Conservation (phyloP, 1,140 invertebrate species). For the Manduca sexta region DNA sequence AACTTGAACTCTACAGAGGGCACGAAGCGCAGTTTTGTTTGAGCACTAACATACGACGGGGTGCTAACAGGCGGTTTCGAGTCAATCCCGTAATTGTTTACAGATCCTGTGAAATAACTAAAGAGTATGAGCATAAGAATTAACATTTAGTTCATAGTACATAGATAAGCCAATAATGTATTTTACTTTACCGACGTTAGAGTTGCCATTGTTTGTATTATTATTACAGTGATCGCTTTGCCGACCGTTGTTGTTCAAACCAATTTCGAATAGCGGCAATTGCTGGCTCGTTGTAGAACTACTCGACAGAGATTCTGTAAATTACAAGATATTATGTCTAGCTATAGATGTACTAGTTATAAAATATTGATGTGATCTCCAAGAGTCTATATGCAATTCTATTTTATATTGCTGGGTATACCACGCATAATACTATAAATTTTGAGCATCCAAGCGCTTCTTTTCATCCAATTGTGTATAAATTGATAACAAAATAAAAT, state of each 20-base stretch:
- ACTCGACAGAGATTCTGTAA: slow-evolving; percentile 76
- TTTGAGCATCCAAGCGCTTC: too few species aligned
- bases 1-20: slow-evolving; percentile 83
- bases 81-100: slow-evolving; percentile 32
- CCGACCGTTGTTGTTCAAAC: slow-evolving; percentile 25
- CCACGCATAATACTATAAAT: too few species aligned
- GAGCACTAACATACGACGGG: slow-evolving; percentile 44
- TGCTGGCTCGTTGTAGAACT: slow-evolving; percentile 74
- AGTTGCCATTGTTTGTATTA: slow-evolving; percentile 27
- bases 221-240: slow-evolving; percentile 38
- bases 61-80: slow-evolving; percentile 35
- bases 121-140: background rate
- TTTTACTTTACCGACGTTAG: slow-evolving; percentile 33
- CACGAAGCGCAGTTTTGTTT: slow-evolving; percentile 84
- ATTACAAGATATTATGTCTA: slow-evolving; percentile 3
- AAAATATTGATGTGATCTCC: too few species aligned
- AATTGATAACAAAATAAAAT: background rate
- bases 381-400: background rate
- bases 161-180: too few species aligned
- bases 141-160: background rate
- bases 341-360: too few species aligned
- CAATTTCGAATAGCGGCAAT: slow-evolving; percentile 36
- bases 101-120: slow-evolving; percentile 23
- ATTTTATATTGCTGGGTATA: background rate
- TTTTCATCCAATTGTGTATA: too few species aligned